Evolutionary conservation across 1,140 invertebrate genomes (phyloP).

Genomic region (Diabrotica virgifera): DNA sequence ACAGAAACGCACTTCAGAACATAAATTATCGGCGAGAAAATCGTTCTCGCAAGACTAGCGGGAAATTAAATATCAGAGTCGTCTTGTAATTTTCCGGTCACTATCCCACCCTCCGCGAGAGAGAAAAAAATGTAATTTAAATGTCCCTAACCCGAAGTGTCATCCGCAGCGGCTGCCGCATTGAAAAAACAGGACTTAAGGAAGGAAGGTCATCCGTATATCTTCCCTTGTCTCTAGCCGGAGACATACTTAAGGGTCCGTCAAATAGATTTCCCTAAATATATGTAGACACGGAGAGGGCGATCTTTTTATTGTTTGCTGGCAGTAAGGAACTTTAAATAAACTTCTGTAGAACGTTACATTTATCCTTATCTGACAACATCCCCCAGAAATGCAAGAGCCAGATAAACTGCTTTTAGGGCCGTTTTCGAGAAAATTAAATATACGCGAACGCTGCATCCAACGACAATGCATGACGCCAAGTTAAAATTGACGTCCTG

Average conservation of each 20-base stretch:
- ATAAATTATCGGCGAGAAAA: background rate
- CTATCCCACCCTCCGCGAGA: background rate
- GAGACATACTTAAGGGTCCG: conserved; percentile 1
- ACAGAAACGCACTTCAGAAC: background rate
- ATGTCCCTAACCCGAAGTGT: conserved; percentile 1
- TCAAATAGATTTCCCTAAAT: conserved; percentile 3
- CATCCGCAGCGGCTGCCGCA: background rate
- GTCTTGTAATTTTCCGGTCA: conserved; percentile 2
- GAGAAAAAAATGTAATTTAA: background rate
- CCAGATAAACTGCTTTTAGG: no score
- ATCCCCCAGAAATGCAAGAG: no score
- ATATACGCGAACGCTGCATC: no score
- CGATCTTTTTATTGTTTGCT: background rate
- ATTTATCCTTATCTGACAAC: background rate
- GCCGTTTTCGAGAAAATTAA: no score
- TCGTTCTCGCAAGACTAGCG: background rate
- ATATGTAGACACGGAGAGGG: background rate
- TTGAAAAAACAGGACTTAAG: background rate
- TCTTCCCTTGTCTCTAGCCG: background rate
- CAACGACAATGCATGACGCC: no score
- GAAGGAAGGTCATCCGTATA: background rate
- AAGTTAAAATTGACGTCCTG: no score
- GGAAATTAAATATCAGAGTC: conserved; percentile 3
- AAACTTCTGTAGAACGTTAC: background rate
- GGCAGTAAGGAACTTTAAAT: background rate